A percentile compares a stretch with the other conserved stretches of the same genome.
phyloP scores from a whole-genome alignment of 2,888 invertebrate species.

The Sinodicranocentrus sp. region DNA sequence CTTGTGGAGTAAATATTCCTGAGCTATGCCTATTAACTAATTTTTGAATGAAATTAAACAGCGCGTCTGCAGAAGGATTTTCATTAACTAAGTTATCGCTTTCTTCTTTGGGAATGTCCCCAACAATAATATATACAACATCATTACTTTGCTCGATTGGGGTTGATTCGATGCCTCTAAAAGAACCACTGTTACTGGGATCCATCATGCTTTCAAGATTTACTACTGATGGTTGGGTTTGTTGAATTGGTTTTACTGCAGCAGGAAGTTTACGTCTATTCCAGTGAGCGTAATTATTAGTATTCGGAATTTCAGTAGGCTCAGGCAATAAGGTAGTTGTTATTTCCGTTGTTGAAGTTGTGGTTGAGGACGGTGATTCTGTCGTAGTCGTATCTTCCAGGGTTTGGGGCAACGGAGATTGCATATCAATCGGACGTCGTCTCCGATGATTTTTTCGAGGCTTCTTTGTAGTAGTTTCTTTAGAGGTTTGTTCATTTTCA shows the following conservation, averaged over 20 bases:
- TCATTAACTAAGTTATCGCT: conserved; percentile 22
- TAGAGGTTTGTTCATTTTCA: background rate
- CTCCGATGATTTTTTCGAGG: conserved; percentile 2
- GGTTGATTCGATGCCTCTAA: background rate
- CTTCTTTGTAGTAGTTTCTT: background rate
- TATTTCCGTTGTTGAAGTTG: background rate
- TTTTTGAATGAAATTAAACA: conserved; percentile 58
- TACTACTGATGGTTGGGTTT: background rate
- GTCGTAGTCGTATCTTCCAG: background rate
- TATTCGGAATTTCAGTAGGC: background rate
- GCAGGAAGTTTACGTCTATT: background rate
- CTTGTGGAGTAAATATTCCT: conserved; percentile 12
- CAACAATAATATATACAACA: conserved; percentile 51
- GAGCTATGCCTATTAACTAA: conserved; percentile 44
- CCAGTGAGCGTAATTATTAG: background rate
- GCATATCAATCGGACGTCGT: background rate
- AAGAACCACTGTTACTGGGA: background rate
- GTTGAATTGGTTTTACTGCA: background rate
- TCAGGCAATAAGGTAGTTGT: background rate
- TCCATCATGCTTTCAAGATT: background rate
- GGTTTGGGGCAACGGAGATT: background rate
- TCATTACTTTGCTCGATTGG: conserved; percentile 47
- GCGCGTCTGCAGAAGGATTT: conserved; percentile 7
- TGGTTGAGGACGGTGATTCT: background rate
- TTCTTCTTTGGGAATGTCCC: conserved; percentile 36